Base-by-base conservation (phyloP, 2,113 vertebrate genomes). In the Chrysochloris asiatica region DNA sequence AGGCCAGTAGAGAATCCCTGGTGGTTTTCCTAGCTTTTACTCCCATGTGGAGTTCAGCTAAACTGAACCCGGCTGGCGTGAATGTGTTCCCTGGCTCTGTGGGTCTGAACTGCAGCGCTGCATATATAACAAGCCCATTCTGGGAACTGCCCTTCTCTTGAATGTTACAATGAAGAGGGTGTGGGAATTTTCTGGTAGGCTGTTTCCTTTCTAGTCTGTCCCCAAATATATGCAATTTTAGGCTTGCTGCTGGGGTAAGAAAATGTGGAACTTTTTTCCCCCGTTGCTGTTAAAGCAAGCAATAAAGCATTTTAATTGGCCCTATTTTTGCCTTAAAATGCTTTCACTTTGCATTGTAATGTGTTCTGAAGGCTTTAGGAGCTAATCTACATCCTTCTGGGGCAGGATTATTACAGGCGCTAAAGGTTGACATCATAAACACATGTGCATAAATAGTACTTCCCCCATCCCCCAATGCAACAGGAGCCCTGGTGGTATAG, bases 61-160 rank as follows among this genome's bases (percentile, higher is more conserved):
- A 24, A 48, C 24, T 56, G 24, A 6, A 19, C 65, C n/a, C 36
- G 9, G 5, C 41, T 0, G 30, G 8, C 0, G 0, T 7, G 22
- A 63, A 4, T 1, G 1, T 7, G 8, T 17, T 56, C 28, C n/a
- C 16, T 26, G 22, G 63, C 75, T 86, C 19, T 36, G 30, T 4
- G 9, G 30, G 16, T 10, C 45, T 4, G 48, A 73, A 52, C 22
- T 22, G 47, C 6, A 52, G 30, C 61, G 14, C 45, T 11, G 26
- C 38, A 24, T 59, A 2, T 3, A 12, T 16, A 48, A 2, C 54
- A 16, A 26, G 30, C 13, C 50, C 9, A 54, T 73, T 69, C 87
- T 36, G 16, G 87, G 77, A 59, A 24, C 17, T 26, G n/a, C 21
- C 28, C 72, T 24, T 59, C 41, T 45, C 56, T 21, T 28, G 12